These are phyloP conservation scores for Crepidodera aurea DNA, from an alignment of 2,888 invertebrate genomes.

Conservation along the genomic window DNA sequence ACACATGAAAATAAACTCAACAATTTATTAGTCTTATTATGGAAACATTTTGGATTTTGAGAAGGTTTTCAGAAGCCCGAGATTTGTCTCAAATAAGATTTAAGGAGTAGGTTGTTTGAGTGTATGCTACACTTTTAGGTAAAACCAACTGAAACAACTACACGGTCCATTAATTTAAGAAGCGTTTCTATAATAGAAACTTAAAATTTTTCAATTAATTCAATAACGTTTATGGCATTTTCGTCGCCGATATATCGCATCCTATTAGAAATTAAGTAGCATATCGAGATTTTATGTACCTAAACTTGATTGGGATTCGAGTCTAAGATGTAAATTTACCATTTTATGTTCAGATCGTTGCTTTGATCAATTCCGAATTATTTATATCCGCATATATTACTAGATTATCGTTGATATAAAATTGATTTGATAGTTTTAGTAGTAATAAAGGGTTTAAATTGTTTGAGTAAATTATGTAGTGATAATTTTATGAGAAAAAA, in stretches of 20 bases:
- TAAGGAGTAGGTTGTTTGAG: no score
- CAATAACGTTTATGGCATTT: conserved; percentile 9
- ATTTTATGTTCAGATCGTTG: not conserved
- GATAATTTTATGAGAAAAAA: no score
- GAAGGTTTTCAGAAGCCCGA: no score
- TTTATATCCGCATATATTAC: conserved; percentile 5
- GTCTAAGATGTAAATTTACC: conserved; percentile 4
- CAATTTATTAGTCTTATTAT: no score
- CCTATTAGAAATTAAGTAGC: conserved; percentile 12
- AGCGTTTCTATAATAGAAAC: not conserved
- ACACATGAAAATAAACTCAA: no score
- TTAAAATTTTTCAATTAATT: conserved; percentile 10
- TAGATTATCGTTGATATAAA: not conserved
- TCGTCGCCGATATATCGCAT: conserved; percentile 4
- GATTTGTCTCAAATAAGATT: no score
- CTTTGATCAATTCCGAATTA: conserved; percentile 5
- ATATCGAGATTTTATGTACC: not conserved
- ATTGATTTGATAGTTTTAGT: conserved; percentile 1
- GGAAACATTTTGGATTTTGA: no score
- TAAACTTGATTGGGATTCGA: conserved; percentile 8
- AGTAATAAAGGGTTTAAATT: not conserved
- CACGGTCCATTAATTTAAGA: conserved; percentile 1
- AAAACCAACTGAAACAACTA: not conserved
- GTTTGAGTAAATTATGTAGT: no score
- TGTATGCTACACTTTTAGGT: not conserved